Conservation (phyloP, 1,140 invertebrate genomes). For the Papilio machaon region DNA sequence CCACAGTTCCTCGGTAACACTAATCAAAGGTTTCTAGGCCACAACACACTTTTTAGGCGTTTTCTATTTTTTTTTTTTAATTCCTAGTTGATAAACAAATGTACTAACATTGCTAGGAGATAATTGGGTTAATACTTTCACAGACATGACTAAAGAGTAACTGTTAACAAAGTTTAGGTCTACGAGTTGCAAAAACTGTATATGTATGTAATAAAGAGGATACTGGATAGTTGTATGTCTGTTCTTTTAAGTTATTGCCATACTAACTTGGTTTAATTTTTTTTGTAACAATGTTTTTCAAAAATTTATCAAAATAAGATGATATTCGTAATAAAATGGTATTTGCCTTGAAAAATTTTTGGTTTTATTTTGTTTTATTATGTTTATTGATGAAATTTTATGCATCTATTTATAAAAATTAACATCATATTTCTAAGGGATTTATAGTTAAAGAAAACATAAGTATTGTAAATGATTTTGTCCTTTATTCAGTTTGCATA, state of each 20-base stretch:
- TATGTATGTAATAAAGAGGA: not conserved
- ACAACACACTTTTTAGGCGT: too few species aligned
- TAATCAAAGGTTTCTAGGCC: too few species aligned
- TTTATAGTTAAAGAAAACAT: conserved; percentile 46
- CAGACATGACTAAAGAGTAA: too few species aligned
- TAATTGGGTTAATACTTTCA: too few species aligned
- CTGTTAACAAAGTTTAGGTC: too few species aligned
- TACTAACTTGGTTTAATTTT: not conserved
- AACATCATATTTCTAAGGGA: not conserved
- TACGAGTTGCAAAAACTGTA: not conserved
- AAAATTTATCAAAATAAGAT: not conserved
- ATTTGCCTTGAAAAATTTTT: not conserved
- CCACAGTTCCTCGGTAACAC: too few species aligned
- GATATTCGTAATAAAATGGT: not conserved
- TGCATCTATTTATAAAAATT: too few species aligned
- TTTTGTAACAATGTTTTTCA: not conserved
- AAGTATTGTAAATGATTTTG: conserved; percentile 57
- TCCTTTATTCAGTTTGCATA: conserved; percentile 79
- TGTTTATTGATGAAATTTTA: conserved; percentile 40
- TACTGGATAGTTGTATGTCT: not conserved
- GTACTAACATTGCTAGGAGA: too few species aligned
- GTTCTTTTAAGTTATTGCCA: not conserved
- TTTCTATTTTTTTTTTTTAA: too few species aligned
- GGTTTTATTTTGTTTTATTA: conserved; percentile 37
- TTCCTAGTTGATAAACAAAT: too few species aligned